These are phyloP conservation scores for Urocynchramus pylzowi DNA, from an alignment of 2,113 vertebrate species.

Conservation along the genomic window DNA sequence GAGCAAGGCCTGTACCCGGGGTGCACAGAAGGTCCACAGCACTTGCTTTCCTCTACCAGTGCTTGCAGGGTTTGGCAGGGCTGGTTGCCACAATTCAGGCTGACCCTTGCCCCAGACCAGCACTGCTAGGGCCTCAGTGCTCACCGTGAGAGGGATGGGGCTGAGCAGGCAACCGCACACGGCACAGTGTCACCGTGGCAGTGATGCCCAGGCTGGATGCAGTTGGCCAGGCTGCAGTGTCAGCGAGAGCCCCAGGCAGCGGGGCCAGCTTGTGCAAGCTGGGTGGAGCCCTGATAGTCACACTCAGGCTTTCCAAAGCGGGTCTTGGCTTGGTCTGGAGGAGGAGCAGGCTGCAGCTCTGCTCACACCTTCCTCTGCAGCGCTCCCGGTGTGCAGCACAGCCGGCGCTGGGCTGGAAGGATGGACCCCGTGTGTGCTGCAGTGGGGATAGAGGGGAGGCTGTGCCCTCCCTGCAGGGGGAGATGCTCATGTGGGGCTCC, in stretches of 20 bases:
- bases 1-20: not conserved
- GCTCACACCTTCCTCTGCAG: not conserved
- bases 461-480: not conserved
- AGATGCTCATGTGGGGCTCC: not conserved
- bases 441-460: not conserved
- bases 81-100: not conserved
- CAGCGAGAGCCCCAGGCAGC: not conserved
- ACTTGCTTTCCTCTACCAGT: not conserved
- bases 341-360: not conserved
- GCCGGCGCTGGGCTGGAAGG: rapidly evolving
- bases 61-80: not conserved
- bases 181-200: not conserved
- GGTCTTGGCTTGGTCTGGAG: not conserved
- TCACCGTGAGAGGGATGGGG: not conserved
- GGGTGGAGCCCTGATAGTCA: not conserved
- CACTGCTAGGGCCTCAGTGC: not conserved
- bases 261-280: not conserved
- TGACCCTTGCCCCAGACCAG: rapidly evolving
- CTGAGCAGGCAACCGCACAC: not conserved
- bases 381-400: not conserved
- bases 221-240: not conserved
- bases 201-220: not conserved
- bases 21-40: not conserved
- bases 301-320: not conserved
- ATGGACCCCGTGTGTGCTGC: rapidly evolving